Evolutionary conservation across 2,888 invertebrate genomes (phyloP).

Genomic region (Amphiduros pacificus): DNA sequence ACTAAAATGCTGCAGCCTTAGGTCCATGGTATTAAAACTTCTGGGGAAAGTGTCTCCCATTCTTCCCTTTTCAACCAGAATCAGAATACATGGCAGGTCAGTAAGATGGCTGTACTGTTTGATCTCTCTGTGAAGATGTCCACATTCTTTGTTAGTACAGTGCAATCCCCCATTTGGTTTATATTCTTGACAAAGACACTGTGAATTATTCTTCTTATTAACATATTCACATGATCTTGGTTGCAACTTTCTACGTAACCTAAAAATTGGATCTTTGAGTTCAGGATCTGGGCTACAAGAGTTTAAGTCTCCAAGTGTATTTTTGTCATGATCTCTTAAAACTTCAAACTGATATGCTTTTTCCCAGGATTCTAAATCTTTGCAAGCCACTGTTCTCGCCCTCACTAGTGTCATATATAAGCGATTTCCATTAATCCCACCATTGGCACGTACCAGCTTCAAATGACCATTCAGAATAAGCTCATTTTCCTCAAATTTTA

Average conservation of each 20-base stretch:
- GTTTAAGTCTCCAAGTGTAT: neutral
- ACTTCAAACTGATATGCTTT: neutral
- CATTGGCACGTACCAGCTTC: neutral
- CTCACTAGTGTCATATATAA: neutral
- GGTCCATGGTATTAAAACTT: slow-evolving; percentile 22
- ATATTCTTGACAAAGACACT: neutral
- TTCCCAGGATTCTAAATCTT: no score
- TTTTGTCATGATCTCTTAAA: neutral
- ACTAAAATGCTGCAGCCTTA: neutral
- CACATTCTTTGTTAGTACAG: slow-evolving; percentile 1
- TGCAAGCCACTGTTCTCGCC: neutral
- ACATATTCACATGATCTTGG: no score
- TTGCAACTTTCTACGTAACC: no score
- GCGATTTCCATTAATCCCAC: neutral
- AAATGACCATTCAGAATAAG: neutral
- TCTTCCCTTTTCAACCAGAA: slow-evolving; percentile 19
- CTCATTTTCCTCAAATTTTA: neutral
- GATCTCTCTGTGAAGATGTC: slow-evolving; percentile 13
- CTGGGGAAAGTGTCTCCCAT: slow-evolving; percentile 23
- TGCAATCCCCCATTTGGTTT: neutral
- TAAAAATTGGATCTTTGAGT: no score
- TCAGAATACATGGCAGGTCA: slow-evolving; percentile 18
- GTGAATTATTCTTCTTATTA: no score
- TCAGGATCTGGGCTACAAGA: neutral
- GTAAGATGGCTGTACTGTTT: slow-evolving; percentile 13